These are phyloP conservation scores for Panopea generosa DNA, from an alignment of 2,888 invertebrate genomes.

Conservation along the genomic window DNA sequence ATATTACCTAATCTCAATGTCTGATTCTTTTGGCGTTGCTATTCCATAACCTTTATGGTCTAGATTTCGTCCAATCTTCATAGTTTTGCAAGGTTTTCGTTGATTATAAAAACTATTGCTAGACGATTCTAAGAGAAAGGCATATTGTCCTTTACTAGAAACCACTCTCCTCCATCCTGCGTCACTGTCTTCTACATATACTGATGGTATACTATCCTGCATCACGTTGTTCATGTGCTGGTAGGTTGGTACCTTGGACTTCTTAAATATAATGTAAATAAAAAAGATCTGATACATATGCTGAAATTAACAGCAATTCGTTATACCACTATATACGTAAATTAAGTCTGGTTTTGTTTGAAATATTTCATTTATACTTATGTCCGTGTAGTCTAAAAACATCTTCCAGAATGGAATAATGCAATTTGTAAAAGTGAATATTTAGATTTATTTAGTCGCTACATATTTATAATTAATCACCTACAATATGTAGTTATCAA, in stretches of 20 bases:
- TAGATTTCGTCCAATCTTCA: slow-evolving; percentile 92
- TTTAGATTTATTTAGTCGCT: too few relatives aligned
- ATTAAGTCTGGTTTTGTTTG: too few relatives aligned
- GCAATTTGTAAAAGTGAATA: too few relatives aligned
- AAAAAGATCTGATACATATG: too few relatives aligned
- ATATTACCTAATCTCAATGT: too few relatives aligned
- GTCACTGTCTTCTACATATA: slow-evolving; percentile 92
- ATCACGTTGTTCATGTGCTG: slow-evolving; percentile 97
- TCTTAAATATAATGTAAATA: slow-evolving; percentile 87
- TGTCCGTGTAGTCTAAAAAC: too few relatives aligned
- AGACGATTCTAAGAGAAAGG: slow-evolving; percentile 87
- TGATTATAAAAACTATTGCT: slow-evolving; percentile 94
- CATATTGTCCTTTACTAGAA: slow-evolving; percentile 88
- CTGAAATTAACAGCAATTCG: neutral
- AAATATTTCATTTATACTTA: too few relatives aligned
- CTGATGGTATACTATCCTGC: slow-evolving; percentile 86
- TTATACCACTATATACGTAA: too few relatives aligned
- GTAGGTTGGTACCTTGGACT: slow-evolving; percentile 93
- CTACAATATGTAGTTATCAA: too few relatives aligned
- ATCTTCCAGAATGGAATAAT: too few relatives aligned
- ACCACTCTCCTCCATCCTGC: slow-evolving; percentile 92
- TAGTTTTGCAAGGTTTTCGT: slow-evolving; percentile 89
- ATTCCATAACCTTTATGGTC: slow-evolving; percentile 95
- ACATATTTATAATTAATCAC: too few relatives aligned
- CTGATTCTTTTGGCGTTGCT: slow-evolving; percentile 91